These are phyloP conservation scores for Choloepus hoffmanni DNA, from an alignment of 2,113 vertebrate genomes.

Conservation along the genomic window DNA sequence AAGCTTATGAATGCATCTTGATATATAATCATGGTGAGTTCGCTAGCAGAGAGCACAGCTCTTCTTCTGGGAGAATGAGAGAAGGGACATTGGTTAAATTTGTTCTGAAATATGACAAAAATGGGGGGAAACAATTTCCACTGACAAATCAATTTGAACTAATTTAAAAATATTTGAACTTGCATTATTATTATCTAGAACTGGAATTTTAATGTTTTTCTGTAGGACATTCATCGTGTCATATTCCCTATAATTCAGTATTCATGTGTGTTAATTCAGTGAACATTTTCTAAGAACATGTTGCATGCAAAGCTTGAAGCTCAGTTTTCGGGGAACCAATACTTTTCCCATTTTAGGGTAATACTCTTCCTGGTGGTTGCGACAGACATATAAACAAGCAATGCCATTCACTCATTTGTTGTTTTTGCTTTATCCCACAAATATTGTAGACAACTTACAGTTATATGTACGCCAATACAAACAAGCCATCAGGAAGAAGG, in stretches of 20 bases:
- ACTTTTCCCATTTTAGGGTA: not conserved
- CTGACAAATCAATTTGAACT: constrained; percentile 55
- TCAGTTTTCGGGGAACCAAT: not conserved
- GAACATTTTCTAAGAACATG: constrained; percentile 13
- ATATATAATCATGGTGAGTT: not conserved
- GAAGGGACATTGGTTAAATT: not conserved
- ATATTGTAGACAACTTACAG: not conserved
- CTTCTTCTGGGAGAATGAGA: not conserved
- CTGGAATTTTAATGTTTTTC: constrained; percentile 34
- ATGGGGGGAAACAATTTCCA: not conserved
- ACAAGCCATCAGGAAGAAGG: not conserved
- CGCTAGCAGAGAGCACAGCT: not conserved
- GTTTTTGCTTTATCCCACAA: not conserved
- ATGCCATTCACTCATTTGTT: not conserved
- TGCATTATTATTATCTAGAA: not conserved
- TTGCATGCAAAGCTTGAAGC: not conserved
- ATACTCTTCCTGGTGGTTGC: not conserved
- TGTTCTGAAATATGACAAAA: not conserved
- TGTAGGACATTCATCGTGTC: not conserved
- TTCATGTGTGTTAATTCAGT: not conserved
- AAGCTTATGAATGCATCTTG: not conserved
- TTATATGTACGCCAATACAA: not conserved
- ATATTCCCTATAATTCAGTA: not conserved
- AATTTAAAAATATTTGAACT: constrained; percentile 29
- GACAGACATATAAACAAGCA: not conserved